Base-by-base conservation (phyloP, 2,797 vertebrate species). In the Sparus aurata region DNA sequence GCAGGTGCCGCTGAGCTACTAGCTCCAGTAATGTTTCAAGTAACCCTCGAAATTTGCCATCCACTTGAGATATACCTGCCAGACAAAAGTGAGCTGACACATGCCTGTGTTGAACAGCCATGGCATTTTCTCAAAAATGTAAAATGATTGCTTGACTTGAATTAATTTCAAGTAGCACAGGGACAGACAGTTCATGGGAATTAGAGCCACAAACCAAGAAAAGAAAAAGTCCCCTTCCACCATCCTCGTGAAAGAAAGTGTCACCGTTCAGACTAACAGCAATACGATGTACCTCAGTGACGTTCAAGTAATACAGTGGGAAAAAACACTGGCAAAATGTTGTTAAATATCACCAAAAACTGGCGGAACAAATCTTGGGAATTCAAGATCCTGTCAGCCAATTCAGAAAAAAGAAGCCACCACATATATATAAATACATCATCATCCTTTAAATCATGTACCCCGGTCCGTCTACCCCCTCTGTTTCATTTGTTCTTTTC, bases 401-500 rank as follows among this genome's bases (percentile, higher is more conserved):
- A 2, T 16, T 75, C 47, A 49, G 41, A 72, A 60, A n/a, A n/a
- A 45, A 49, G 12, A 43, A 16, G 18, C 47, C 38, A 18, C 38
- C 17, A 30, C 11, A 47, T 16, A 12, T 30, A 10, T n/a, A 45
- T 16, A 53, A 77, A 61, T 12, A 38, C 41, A 60, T 43, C 18
- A 70, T 27, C 43, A 13, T 64, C 50, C 61, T 63, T 53, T 53
- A 17, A 30, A 67, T 80, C 20, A 43, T 43, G 80, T 17, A 17
- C 15, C 27, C 71, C 3, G 2, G 47, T 27, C 23, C 13, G 47
- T 27, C 23, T 16, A 20, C 20, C 10, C n/a, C 47, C 20, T 16
- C 18, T 64, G 50, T 66, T 66, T 57, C 52, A 58, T 69, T 69
- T 66, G 20, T 61, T 61, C 46, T 69, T 17, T 50, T 83, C 34